Evolutionary conservation across 2,888 invertebrate genomes (phyloP).

Genomic region (Alviniconcha strummeri): DNA sequence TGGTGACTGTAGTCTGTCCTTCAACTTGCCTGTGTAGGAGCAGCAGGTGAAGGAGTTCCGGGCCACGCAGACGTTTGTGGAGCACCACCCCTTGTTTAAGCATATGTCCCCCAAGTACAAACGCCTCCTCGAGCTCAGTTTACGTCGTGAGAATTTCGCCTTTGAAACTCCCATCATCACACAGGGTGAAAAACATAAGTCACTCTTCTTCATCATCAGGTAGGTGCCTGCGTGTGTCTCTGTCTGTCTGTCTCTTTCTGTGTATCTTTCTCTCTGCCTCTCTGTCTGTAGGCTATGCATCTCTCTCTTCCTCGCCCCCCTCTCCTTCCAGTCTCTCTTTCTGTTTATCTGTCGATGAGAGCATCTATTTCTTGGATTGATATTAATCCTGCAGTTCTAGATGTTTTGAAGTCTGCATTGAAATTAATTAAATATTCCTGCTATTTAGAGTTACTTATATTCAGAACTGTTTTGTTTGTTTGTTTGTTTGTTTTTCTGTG

Average conservation of each 20-base stretch:
- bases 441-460: too few relatives aligned
- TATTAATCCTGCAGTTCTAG: too few relatives aligned
- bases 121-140: conserved; percentile 66
- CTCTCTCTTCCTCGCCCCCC: too few relatives aligned
- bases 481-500: too few relatives aligned
- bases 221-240: conserved; percentile 37
- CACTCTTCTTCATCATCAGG: conserved; percentile 66
- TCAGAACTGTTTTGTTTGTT: background rate
- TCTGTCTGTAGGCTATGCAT: too few relatives aligned
- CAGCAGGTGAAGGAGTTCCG: conserved; percentile 64
- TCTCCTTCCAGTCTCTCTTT: background rate
- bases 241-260: background rate
- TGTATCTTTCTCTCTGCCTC: background rate
- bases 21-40: conserved; percentile 45
- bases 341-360: background rate
- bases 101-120: conserved; percentile 62
- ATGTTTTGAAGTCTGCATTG: too few relatives aligned
- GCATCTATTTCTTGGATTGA: too few relatives aligned
- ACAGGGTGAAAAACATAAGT: conserved; percentile 65
- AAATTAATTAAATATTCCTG: too few relatives aligned
- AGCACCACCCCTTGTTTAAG: conserved; percentile 64
- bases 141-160: conserved; percentile 62
- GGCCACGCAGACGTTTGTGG: conserved; percentile 62
- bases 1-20: background rate
- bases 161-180: conserved; percentile 62